Conservation (phyloP, 2,113 vertebrate species). For the Oncorhynchus clarkii region DNA sequence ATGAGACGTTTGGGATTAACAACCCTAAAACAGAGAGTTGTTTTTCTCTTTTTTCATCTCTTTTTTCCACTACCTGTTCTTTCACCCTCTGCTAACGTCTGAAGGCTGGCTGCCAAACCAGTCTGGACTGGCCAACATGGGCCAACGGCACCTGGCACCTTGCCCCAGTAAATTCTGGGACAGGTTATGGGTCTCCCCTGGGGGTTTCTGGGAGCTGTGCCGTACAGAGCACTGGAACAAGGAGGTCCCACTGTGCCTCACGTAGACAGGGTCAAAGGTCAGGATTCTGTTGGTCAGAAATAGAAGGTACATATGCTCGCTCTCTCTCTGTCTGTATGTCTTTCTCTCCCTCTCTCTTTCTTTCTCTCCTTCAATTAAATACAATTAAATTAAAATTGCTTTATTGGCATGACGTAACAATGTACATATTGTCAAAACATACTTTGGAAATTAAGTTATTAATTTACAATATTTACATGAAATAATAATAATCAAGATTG, state of each 20-base stretch:
- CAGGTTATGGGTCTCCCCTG: slow-evolving; percentile 21
- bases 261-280: slow-evolving; percentile 12
- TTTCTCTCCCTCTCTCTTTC: neutral
- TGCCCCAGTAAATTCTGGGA: slow-evolving; percentile 32
- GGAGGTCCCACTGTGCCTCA: slow-evolving; percentile 10
- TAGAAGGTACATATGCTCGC: neutral
- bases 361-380: neutral
- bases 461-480: too few species aligned
- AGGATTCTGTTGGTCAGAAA: slow-evolving; percentile 2
- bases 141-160: slow-evolving; percentile 26
- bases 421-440: too few species aligned
- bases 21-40: slow-evolving; percentile 46
- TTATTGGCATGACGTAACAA: too few species aligned
- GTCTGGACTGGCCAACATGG: slow-evolving; percentile 17
- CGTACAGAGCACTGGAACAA: slow-evolving; percentile 12
- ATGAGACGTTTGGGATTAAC: slow-evolving; percentile 33
- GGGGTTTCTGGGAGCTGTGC: slow-evolving; percentile 46
- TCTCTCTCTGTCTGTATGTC: neutral
- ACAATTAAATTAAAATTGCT: too few species aligned
- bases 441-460: too few species aligned
- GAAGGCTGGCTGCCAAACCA: slow-evolving; percentile 40
- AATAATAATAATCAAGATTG: too few species aligned
- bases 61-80: neutral
- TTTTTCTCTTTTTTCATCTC: slow-evolving; percentile 33
- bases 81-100: slow-evolving; percentile 29